Conservation (phyloP, 2,797 vertebrate genomes). For the Morelia viridis region DNA sequence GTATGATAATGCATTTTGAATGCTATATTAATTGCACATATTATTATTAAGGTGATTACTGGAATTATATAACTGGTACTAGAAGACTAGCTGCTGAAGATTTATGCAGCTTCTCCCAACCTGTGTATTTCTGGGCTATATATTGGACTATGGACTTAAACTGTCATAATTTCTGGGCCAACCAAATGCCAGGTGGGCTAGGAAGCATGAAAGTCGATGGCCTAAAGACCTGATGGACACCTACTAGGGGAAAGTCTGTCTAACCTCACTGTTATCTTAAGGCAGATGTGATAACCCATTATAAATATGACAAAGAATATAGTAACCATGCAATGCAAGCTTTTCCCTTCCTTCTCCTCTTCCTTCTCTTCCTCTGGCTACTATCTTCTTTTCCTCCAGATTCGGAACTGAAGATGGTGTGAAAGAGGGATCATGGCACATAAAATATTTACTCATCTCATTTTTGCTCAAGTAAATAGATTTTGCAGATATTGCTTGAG, state of each 20-base stretch:
- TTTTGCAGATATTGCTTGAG: not conserved
- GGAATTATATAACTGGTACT: not conserved
- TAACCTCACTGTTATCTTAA: not conserved
- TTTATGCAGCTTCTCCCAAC: not conserved
- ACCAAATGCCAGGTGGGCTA: not conserved
- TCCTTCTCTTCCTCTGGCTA: not conserved
- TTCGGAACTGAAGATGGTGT: not conserved
- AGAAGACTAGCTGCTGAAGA: not conserved
- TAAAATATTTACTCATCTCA: not conserved
- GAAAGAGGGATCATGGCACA: not conserved
- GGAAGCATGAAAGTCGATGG: not conserved
- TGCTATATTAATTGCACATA: not conserved
- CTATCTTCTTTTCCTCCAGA: not conserved
- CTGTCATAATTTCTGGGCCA: not conserved
- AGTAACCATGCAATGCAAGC: too few species aligned
- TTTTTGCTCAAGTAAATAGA: not conserved
- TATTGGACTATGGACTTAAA: not conserved
- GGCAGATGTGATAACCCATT: not conserved
- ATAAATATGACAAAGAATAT: not conserved
- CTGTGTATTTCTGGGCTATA: not conserved
- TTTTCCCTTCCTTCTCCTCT: not conserved
- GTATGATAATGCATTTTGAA: not conserved
- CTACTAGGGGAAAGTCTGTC: not conserved
- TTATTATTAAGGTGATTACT: not conserved
- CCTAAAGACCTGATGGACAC: not conserved